A percentile compares a stretch with the other conserved stretches of the same genome.
Evolutionary conservation across 2,113 vertebrate genomes (phyloP).

Genomic region (Phalacrocorax pelagicus): DNA sequence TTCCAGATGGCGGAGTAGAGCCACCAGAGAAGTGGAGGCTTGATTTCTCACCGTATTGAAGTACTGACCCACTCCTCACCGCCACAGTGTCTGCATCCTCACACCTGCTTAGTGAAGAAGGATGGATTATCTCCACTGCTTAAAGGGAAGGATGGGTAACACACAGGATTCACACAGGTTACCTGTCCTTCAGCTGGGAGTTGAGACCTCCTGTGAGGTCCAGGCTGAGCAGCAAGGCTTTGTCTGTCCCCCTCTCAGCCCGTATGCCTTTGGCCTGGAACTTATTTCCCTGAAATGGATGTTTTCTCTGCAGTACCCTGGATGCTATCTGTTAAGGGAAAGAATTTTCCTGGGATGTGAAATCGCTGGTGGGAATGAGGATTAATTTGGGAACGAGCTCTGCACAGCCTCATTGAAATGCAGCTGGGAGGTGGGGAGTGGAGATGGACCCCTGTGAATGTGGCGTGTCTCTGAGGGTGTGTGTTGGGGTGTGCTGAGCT

Average conservation of each 20-base stretch:
- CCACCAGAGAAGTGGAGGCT: background rate
- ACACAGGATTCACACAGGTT: background rate
- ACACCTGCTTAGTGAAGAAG: background rate
- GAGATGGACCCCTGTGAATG: background rate
- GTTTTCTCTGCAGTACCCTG: background rate
- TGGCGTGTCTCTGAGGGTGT: background rate
- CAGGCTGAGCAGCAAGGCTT: background rate
- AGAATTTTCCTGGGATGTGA: background rate
- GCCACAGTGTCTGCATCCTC: background rate
- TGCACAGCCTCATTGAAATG: background rate
- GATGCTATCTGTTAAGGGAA: background rate
- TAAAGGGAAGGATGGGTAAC: background rate
- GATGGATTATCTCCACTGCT: background rate
- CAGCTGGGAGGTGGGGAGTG: background rate
- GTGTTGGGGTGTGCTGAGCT: background rate
- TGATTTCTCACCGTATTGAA: background rate
- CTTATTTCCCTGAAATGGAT: background rate
- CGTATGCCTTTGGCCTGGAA: accelerated
- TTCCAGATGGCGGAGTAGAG: background rate
- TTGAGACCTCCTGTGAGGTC: background rate
- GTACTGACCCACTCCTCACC: background rate
- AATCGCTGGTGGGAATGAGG: background rate
- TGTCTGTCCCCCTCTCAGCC: background rate
- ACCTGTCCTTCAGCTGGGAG: background rate
- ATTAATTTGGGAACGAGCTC: background rate